Evolutionary conservation across 2,888 invertebrate genomes (phyloP), one percentile per base, ranked within the genome.

Genomic region (Altica lythri): DNA sequence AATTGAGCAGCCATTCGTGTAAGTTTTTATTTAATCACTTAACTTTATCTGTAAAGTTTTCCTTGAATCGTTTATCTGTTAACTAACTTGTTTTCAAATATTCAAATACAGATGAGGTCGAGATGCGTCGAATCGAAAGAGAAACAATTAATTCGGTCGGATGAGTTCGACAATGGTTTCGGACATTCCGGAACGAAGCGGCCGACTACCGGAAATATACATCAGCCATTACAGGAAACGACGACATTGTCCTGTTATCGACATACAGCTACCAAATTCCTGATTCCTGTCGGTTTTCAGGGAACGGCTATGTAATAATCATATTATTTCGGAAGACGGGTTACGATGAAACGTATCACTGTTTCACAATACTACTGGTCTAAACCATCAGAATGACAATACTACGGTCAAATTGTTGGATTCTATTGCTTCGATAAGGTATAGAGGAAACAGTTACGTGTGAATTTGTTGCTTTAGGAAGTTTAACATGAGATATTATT

Each of bases 191-290:
- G 64, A 67, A 44, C 42, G 37, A 22, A 35, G 30, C 46, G 57
- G 59, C 60, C 64, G 63, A 62, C 60, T 66, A 63, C 66, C 55
- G 70, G 69, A 70, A 68, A 65, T 68, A 67, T 66, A 69, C 65
- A 71, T 72, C 69, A 68, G 69, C 68, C 68, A 67, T 43, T 38
- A 40, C 66, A 68, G 71, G 72, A 72, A 69, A 66, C 32, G 32
- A 10, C 64, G 71, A 68, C 71, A 70, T 68, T 71, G 70, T 70
- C 67, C 70, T 67, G 70, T 66, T 72, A 71, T 71, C 71, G 68
- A 69, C 68, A 66, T 66, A 60, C 63, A 63, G 59, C 40, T 63
- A 60, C 63, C 38, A 27, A 44, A 51, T 35, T 44, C 51, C 35
- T 32, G 49, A 60, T 61, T 64, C 54, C 51, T 49, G 48, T 51